A percentile compares a stretch with the other conserved stretches of the same genome.
Evolutionary conservation across 2,888 invertebrate species (phyloP).

Genomic region (Cosmia pyralina): DNA sequence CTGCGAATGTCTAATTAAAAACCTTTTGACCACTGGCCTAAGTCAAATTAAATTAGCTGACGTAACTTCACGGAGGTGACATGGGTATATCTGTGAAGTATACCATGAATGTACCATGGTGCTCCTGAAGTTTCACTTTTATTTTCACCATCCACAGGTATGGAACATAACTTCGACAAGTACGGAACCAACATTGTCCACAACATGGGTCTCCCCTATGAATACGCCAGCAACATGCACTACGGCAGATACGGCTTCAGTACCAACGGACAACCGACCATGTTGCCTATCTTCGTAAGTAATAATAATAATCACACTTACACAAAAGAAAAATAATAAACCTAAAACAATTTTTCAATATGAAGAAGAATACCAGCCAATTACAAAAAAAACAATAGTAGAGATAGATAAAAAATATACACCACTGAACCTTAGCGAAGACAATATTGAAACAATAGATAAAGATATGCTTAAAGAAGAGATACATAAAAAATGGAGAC

Average conservation of each 20-base stretch:
- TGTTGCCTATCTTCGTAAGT: slow-evolving; percentile 84
- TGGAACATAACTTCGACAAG: slow-evolving; percentile 85
- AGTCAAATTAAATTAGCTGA: neutral
- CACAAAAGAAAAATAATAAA: too few species aligned
- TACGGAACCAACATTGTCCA: slow-evolving; percentile 87
- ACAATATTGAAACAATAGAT: too few species aligned
- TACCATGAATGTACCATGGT: too few species aligned
- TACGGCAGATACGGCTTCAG: slow-evolving; percentile 91
- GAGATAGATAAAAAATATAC: too few species aligned
- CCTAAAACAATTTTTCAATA: too few species aligned
- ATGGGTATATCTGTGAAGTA: neutral
- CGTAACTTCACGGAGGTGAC: neutral
- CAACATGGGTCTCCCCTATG: slow-evolving; percentile 91
- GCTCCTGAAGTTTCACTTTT: neutral
- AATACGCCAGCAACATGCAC: slow-evolving; percentile 92
- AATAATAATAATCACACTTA: too few species aligned
- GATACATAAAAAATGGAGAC: too few species aligned
- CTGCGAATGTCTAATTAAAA: too few species aligned
- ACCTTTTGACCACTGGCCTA: neutral
- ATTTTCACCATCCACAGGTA: slow-evolving; percentile 59
- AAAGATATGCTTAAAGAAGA: too few species aligned
- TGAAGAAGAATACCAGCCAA: too few species aligned
- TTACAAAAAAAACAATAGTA: too few species aligned
- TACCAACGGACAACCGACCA: slow-evolving; percentile 90
- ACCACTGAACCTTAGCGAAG: too few species aligned